Evolutionary conservation across 92 coral and sea anemone genomes (phyloP), one percentile per base, ranked within the genome.

Genomic region (Phymanthus crucifer): DNA sequence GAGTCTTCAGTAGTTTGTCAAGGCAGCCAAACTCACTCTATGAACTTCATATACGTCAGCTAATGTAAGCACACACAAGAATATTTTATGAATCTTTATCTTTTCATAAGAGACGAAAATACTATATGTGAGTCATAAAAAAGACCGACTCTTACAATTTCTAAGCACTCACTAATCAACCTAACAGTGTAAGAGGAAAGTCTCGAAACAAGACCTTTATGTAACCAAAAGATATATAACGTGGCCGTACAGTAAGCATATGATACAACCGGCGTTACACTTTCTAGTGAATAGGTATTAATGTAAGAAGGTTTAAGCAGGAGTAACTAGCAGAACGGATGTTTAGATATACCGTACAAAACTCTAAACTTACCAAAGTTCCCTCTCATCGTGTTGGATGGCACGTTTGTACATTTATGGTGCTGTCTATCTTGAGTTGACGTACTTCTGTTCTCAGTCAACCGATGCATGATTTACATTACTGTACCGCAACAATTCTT

Each of bases 391-490:
- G 29, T 61, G 68, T 27, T 9, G 2, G 32, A 61, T 61, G 68
- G 68, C 68, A 61, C 68, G 68, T 61, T 61, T 27, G 68, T 61
- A 61, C 68, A 61, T 61, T 61, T 61, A 14, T 61, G 10, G 32
- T 27, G 34, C 27, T n/a, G 14, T 61, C 66, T 58, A 26, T 58
- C 24, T 61, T 61, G 34, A 27, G 3, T 27, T 27, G 34, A 29
- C 4, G 68, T 27, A 61, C 68, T 61, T 61, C 68, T 61, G 68
- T 61, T 61, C 68, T 61, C 68, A 61, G 34, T 61, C 68, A 61
- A 61, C 68, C 68, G 68, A 61, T 61, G 34, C 68, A 61, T 11
- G 34, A 61, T 61, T 61, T 61, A 27, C 68, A 61, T 27, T 61
- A 27, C 32, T 29, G 68, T 61, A 61, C 68, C 68, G 34, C 68